phyloP scores from a whole-genome alignment of 2,888 invertebrate species.

The Flexamia atlantica region DNA sequence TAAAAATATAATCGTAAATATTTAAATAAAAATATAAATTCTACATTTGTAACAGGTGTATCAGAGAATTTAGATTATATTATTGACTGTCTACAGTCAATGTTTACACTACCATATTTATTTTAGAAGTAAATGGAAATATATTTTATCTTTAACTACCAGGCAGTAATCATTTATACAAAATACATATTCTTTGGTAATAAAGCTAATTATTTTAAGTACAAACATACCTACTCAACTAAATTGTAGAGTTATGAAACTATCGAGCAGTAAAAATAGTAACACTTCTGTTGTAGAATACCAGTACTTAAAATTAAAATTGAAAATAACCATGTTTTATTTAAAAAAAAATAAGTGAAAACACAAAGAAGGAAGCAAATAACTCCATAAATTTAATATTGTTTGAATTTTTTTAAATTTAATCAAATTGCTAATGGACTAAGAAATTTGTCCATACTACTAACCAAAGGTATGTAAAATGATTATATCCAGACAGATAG shows the following conservation, averaged over 20 bases:
- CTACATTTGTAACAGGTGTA: background rate
- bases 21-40: background rate
- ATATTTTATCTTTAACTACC: slow-evolving; percentile 2
- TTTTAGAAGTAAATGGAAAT: background rate
- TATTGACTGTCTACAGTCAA: too few relatives aligned
- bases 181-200: slow-evolving; percentile 36
- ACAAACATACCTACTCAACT: background rate
- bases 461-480: too few relatives aligned
- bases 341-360: too few relatives aligned
- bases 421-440: too few relatives aligned
- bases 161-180: background rate
- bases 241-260: background rate
- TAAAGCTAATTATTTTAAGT: slow-evolving; percentile 25
- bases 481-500: too few relatives aligned
- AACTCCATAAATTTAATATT: too few relatives aligned
- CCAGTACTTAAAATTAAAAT: too few relatives aligned
- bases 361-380: too few relatives aligned
- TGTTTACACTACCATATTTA: background rate
- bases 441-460: too few relatives aligned
- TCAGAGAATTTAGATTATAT: background rate
- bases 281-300: background rate
- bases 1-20: background rate
- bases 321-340: too few relatives aligned
- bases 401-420: too few relatives aligned
- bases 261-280: background rate